A percentile compares a stretch with the other conserved stretches of the same genome.
These are phyloP conservation scores for Allygus modestus DNA, from an alignment of 2,888 invertebrate genomes.

Conservation along the genomic window DNA sequence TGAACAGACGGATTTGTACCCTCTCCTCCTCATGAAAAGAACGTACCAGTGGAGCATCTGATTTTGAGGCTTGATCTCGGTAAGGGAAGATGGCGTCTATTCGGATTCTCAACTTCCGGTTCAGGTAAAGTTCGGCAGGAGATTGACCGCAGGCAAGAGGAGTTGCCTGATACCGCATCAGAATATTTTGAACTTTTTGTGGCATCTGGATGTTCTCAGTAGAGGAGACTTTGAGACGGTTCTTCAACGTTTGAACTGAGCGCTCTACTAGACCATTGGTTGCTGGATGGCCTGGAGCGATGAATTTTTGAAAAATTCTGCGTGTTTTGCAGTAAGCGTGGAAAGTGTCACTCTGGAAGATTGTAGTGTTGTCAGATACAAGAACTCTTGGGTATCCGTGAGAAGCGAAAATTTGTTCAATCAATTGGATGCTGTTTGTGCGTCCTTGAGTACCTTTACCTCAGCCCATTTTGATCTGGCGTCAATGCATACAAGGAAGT, in stretches of 20 bases:
- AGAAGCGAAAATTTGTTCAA: too few relatives aligned
- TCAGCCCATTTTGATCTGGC: too few relatives aligned
- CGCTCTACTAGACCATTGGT: conserved; percentile 31
- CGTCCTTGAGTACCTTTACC: too few relatives aligned
- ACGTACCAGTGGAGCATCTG: neutral
- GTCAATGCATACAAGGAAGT: too few relatives aligned
- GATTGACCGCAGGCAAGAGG: conserved; percentile 58
- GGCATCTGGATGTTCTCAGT: neutral
- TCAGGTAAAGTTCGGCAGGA: conserved; percentile 61
- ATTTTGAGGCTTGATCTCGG: neutral
- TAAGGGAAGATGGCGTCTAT: conserved; percentile 56
- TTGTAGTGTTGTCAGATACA: too few relatives aligned
- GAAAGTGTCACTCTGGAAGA: too few relatives aligned
- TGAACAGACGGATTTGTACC: conserved; percentile 49
- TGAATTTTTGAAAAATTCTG: conserved; percentile 15
- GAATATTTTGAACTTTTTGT: conserved; percentile 34
- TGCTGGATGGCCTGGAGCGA: conserved; percentile 24
- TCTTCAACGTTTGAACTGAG: conserved; percentile 1
- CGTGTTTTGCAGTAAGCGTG: neutral
- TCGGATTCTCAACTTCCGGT: conserved; percentile 53
- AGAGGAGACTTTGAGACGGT: neutral
- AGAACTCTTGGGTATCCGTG: too few relatives aligned
- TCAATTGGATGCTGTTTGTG: too few relatives aligned
- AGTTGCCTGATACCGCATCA: conserved; percentile 57
- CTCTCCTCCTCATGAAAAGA: conserved; percentile 56